Base-by-base conservation (phyloP, 2,113 vertebrate genomes). In the Lampris incognitus region DNA sequence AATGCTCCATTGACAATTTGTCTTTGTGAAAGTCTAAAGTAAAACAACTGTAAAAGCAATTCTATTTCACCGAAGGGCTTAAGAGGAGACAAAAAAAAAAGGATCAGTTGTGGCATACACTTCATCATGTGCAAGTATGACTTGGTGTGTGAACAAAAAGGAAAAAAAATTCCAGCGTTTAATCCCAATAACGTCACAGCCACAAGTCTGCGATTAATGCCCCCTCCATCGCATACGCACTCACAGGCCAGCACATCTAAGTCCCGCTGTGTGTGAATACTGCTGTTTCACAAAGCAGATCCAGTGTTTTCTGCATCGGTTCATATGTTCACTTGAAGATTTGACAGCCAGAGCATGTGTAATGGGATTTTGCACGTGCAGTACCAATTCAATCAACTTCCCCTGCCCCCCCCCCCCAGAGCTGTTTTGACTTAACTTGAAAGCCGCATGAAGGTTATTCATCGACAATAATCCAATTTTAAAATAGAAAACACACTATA, bases 201-300 rank as follows among this genome's bases (percentile, higher is more conserved):
- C 87, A 84, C 54, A 2, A 67, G 87, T 7, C 66, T 74, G 62
- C 85, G 85, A 89, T 92, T 91, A 91, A 38, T 66, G 7, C 36
- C 11, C 70, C 51, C 64, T 58, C 3, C 13, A 6, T 1, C 5
- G 44, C 42, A 66, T 56, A 56, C 60, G 62, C 62, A 64, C 60
- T 7, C 50, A 57, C 66, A 38, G 2, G 3, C 38, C 74, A 58
- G 59, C 66, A 73, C 74, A 57, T 48, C 13, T 42, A 55, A 56
- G 4, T 37, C 44, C 51, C 0, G 59, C 1, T 57, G 56, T 56
- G 49, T 76, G 71, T 62, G 69, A 74, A 48, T 10, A 36, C 50
- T 66, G 39, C 10, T 13, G 52, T 51, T 46, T 71, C 4, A 60
- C 11, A 10, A 69, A 69, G 67, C 74, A 70, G 7, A 9, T 40